phyloP scores from a whole-genome alignment of 2,797 vertebrate species.

The Phataginus tetradactyla region DNA sequence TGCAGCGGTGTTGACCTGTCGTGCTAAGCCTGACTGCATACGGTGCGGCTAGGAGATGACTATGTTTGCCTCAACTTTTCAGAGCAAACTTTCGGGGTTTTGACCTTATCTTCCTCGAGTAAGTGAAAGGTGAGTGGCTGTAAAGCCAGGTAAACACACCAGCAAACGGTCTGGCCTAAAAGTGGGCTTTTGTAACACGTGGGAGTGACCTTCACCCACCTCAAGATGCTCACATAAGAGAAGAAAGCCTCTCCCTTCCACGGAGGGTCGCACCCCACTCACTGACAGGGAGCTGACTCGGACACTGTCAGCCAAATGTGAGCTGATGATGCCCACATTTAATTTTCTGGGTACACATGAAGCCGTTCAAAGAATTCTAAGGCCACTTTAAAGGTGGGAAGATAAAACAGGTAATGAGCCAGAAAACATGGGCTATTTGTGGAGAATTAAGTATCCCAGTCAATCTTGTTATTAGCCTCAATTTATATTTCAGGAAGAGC shows the following conservation, averaged over 20 bases:
- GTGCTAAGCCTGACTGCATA: background rate
- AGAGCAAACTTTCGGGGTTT: background rate
- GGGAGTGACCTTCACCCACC: background rate
- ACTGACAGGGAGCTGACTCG: background rate
- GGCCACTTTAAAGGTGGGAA: background rate
- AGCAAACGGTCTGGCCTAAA: background rate
- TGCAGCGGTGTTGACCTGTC: background rate
- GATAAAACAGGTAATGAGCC: background rate
- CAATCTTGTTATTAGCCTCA: background rate
- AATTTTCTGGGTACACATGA: background rate
- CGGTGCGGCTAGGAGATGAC: background rate
- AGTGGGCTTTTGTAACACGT: background rate
- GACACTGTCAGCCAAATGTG: background rate
- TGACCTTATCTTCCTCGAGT: background rate
- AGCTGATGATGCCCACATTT: background rate
- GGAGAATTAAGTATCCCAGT: background rate
- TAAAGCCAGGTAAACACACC: background rate
- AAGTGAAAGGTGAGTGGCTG: background rate
- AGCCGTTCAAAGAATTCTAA: background rate
- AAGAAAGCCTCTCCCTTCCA: background rate
- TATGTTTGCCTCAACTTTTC: background rate
- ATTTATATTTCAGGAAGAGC: too few species aligned
- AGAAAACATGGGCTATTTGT: background rate
- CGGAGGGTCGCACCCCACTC: too few species aligned
- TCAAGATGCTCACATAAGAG: background rate